These are phyloP conservation scores for Litocranius walleri DNA, from an alignment of 2,113 vertebrate genomes.

Conservation along the genomic window DNA sequence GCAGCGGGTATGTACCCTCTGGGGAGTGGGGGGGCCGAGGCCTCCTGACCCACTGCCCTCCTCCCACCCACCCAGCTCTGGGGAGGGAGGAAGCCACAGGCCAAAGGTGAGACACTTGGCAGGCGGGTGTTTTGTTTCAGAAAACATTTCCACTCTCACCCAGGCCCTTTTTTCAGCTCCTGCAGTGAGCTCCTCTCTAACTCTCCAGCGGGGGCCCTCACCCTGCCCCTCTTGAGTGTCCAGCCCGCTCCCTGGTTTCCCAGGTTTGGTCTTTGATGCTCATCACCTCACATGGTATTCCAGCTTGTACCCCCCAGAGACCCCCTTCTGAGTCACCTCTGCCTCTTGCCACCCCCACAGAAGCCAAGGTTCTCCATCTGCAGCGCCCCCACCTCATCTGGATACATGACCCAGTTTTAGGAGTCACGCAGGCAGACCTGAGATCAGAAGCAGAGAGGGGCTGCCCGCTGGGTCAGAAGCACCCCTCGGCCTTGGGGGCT, in stretches of 20 bases:
- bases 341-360: not conserved
- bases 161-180: not conserved
- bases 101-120: not conserved
- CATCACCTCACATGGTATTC: accelerated
- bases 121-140: not conserved
- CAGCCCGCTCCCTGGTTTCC: not conserved
- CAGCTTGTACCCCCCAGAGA: accelerated
- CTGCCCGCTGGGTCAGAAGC: too few relatives aligned
- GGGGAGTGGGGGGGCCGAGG: not conserved
- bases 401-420: accelerated
- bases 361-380: not conserved
- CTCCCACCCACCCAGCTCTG: not conserved
- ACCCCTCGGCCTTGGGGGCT: not conserved
- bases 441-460: not conserved
- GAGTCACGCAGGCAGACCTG: not conserved
- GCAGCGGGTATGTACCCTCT: conserved; percentile 68
- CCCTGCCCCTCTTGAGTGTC: not conserved
- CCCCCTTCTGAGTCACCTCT: too few relatives aligned
- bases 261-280: not conserved
- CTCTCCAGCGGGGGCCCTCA: accelerated
- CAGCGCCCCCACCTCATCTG: not conserved
- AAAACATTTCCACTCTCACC: not conserved
- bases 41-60: not conserved
- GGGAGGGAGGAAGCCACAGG: not conserved
- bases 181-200: not conserved